Conservation (phyloP, 2,888 invertebrate species). For the Dasysyrphus albostriatus region DNA sequence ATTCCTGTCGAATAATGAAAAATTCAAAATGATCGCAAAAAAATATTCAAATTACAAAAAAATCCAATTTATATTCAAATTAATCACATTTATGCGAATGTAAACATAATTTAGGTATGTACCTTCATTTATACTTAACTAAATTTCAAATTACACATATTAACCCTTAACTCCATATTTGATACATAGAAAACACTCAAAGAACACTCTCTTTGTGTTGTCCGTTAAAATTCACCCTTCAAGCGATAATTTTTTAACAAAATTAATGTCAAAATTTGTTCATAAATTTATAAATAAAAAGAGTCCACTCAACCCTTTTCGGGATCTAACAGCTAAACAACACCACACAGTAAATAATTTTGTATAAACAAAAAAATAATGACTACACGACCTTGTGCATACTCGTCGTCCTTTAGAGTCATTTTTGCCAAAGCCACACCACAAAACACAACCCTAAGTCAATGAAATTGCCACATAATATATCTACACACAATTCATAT, state of each 20-base stretch:
- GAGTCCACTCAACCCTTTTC: slow-evolving; percentile 48
- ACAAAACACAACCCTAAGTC: slow-evolving; percentile 29
- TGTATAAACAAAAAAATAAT: slow-evolving; percentile 22
- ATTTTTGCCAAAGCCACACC: slow-evolving; percentile 9
- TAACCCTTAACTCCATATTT: slow-evolving; percentile 50
- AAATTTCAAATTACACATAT: slow-evolving; percentile 67
- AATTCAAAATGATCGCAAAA: neutral
- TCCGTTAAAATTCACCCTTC: slow-evolving; percentile 43
- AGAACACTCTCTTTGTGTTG: slow-evolving; percentile 9
- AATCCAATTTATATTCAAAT: slow-evolving; percentile 75
- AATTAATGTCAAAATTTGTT: slow-evolving; percentile 64
- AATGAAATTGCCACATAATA: slow-evolving; percentile 44
- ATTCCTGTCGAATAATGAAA: neutral
- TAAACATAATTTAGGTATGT: neutral
- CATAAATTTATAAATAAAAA: slow-evolving; percentile 44
- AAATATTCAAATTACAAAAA: slow-evolving; percentile 48
- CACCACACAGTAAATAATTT: slow-evolving; percentile 34
- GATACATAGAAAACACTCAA: slow-evolving; percentile 16
- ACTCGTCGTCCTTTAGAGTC: slow-evolving; percentile 21
- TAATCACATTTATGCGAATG: slow-evolving; percentile 61
- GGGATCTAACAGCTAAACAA: neutral
- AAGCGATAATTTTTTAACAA: slow-evolving; percentile 46
- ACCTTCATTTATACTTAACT: neutral
- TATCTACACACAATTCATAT: slow-evolving; percentile 24
- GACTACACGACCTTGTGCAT: slow-evolving; percentile 36